Conservation (phyloP, 2,888 invertebrate genomes). For the Pyrrhosoma nymphula region DNA sequence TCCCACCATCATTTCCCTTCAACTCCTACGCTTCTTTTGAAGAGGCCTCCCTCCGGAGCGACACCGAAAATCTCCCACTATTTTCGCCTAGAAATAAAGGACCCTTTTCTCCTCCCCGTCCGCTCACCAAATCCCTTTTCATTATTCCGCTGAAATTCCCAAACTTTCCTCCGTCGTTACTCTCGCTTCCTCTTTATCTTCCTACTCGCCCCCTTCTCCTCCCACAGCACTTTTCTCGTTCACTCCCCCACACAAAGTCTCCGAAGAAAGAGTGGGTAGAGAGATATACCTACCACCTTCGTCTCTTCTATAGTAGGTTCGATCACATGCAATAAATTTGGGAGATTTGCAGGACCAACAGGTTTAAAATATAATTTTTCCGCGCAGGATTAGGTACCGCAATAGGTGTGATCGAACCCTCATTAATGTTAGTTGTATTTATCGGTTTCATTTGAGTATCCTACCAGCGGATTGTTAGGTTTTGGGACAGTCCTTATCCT, state of each 20-base stretch:
- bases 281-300: neutral
- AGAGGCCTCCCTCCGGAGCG: slow-evolving; percentile 31
- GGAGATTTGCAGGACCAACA: too few relatives aligned
- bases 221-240: neutral
- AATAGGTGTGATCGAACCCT: too few relatives aligned
- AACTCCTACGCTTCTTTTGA: neutral
- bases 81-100: slow-evolving; percentile 6
- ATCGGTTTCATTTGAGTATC: too few relatives aligned
- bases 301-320: neutral
- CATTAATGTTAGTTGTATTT: too few relatives aligned
- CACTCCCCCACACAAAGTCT: slow-evolving; percentile 27
- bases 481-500: too few relatives aligned
- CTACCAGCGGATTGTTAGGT: too few relatives aligned
- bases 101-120: slow-evolving; percentile 25
- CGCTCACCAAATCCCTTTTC: slow-evolving; percentile 52
- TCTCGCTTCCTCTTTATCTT: neutral
- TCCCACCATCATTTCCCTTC: too few relatives aligned
- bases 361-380: too few relatives aligned
- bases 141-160: slow-evolving; percentile 44
- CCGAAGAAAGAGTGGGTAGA: neutral
- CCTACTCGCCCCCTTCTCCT: neutral
- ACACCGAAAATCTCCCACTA: slow-evolving; percentile 43
- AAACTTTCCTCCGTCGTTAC: slow-evolving; percentile 44
- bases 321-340: too few relatives aligned
- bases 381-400: too few relatives aligned